Base-by-base conservation (phyloP, 2,888 invertebrate genomes). In the Macrosoma leucophasiata region DNA sequence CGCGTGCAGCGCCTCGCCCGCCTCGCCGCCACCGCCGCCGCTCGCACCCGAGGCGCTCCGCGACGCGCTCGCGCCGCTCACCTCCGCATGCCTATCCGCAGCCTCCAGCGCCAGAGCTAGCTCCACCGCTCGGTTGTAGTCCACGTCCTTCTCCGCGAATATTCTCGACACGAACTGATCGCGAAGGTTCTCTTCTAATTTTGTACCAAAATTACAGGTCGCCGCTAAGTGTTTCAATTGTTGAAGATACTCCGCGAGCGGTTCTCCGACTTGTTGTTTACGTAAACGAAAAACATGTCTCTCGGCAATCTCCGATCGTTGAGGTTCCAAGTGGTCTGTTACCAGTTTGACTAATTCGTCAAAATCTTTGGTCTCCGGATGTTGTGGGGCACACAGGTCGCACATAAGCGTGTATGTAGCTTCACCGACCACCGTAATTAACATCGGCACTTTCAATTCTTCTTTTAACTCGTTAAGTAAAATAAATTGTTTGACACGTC, bases 341-440 rank as follows among this genome's bases (percentile, higher is more conserved):
- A 51, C 41, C 7, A 48, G 5, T 3, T 13, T 7, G 11, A 43
- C 45, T 5, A 50, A 19, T 1, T 43, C 34, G 0, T 38, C 35
- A 15, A 36, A 52, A 4, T 32, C 22, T 35, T 47, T 50, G 1
- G 14, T 10, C 32, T 53, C 47, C 1, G 49, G 49, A 3, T 20
- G n/a, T 0, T 26, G 24, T 1, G 50, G 53, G 3, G 49, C 39
- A 32, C 48, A 53, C 17, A 53, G 24, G 25, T 50, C 49, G 17
- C 40, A 45, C 41, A 39, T 41, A 7, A 48, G 12, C 6, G 10
- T 12, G 3, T 22, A 22, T 12, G 22, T 19, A 11, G 25, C 25
- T 15, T 13, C 8, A 2, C 25, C 14, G 25, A 25, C 25, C 9
- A 14, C 14, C 12, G 25, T 14, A 9, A 25, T 13, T 13, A 25